Percentiles rank a stretch among this genome's conserved stretches.
Evolutionary conservation across 1,140 invertebrate species (phyloP).

Genomic region (Diachasmimorpha longicaudata): DNA sequence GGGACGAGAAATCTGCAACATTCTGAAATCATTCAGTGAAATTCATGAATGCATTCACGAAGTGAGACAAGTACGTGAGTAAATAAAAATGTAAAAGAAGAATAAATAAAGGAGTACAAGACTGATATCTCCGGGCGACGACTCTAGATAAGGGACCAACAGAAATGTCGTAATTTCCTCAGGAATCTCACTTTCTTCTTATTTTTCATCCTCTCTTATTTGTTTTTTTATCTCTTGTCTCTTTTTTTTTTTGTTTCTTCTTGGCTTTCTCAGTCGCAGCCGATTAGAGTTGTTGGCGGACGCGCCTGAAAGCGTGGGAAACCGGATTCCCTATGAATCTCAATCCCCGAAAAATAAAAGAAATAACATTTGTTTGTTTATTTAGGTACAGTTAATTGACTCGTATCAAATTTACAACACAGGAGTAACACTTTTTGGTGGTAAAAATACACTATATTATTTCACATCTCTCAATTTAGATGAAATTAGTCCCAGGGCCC

Average conservation of each 20-base stretch:
- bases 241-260: conserved; percentile 22
- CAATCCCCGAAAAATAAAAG: conserved; percentile 44
- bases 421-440: not conserved
- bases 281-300: conserved; percentile 32
- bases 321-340: conserved; percentile 33
- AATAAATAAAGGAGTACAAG: conserved; percentile 29
- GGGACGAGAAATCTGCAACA: not conserved
- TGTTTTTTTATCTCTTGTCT: conserved; percentile 18
- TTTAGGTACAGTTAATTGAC: conserved; percentile 30
- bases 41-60: not conserved
- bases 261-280: conserved; percentile 13
- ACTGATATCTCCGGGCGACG: conserved; percentile 30
- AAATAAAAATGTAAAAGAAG: conserved; percentile 13
- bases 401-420: not conserved
- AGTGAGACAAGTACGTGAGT: not conserved
- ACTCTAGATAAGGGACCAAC: conserved; percentile 39
- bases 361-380: conserved; percentile 23
- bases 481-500: not conserved
- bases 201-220: conserved; percentile 12
- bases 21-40: not conserved
- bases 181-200: conserved; percentile 35
- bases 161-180: conserved; percentile 37
- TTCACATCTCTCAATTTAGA: conserved; percentile 36
- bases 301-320: conserved; percentile 37
- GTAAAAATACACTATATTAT: conserved; percentile 24